Percentiles rank a stretch among this genome's conserved stretches.
Evolutionary conservation across 2,888 invertebrate genomes (phyloP).

Genomic region (Parthenolecanium corni): DNA sequence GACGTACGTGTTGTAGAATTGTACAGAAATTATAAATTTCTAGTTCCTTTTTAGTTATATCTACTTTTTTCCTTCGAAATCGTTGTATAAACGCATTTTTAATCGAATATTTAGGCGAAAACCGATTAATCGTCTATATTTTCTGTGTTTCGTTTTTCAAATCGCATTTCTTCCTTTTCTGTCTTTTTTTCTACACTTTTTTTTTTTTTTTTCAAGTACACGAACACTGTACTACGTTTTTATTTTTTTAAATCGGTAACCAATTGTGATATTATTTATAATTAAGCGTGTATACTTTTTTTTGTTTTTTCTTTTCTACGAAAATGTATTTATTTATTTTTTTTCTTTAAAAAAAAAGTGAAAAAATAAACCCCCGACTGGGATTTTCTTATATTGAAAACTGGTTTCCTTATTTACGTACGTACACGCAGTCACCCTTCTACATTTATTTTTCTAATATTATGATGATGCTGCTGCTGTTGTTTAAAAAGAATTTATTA

Average conservation of each 20-base stretch:
- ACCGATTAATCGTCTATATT: no score
- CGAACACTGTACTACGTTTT: not conserved
- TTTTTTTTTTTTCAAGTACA: not conserved
- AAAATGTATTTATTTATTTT: constrained; percentile 19
- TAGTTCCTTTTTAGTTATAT: constrained; percentile 1
- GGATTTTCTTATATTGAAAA: constrained; percentile 25
- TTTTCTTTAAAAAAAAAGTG: constrained; percentile 15
- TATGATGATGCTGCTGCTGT: no score
- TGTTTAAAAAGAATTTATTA: no score
- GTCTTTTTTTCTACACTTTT: not conserved
- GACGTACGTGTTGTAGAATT: not conserved
- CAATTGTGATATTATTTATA: constrained; percentile 28
- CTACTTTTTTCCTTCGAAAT: no score
- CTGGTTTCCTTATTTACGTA: constrained; percentile 25
- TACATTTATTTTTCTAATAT: no score
- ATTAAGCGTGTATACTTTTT: constrained; percentile 21
- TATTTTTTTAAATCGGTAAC: constrained; percentile 15
- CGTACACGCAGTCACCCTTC: not conserved
- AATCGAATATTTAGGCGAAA: no score
- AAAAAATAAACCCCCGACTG: constrained; percentile 10
- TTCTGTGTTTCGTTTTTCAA: not conserved
- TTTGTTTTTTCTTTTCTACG: constrained; percentile 8
- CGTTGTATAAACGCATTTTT: no score
- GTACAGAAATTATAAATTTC: not conserved
- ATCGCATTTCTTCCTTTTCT: not conserved